phyloP scores from a whole-genome alignment of 1,140 invertebrate genomes.

The Dryas iulia region DNA sequence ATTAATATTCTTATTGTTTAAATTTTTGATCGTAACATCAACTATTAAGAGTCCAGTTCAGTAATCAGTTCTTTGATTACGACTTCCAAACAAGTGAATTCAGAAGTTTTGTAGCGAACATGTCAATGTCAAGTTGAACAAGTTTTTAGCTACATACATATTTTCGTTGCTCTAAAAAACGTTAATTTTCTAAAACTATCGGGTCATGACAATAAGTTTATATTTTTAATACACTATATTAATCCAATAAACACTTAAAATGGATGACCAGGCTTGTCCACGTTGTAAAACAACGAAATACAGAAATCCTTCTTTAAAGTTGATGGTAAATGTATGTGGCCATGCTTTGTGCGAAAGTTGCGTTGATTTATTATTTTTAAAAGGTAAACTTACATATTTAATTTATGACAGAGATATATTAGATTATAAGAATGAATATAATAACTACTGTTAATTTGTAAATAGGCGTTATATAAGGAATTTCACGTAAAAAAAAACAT shows the following conservation, averaged over 20 bases:
- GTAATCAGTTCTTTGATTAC: too few species aligned
- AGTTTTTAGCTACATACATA: not conserved
- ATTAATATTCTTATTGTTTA: too few species aligned
- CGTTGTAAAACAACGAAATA: conserved; percentile 99
- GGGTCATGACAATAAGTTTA: conserved; percentile 3
- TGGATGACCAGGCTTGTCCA: conserved; percentile 95
- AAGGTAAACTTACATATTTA: conserved; percentile 83
- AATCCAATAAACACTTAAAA: not conserved
- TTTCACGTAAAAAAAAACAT: conserved; percentile 3
- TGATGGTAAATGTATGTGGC: conserved; percentile 99
- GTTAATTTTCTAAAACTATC: conserved; percentile 6
- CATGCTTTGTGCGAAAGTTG: conserved; percentile 98
- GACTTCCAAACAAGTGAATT: too few species aligned
- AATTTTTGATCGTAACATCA: too few species aligned
- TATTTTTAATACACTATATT: not conserved
- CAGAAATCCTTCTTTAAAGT: conserved; percentile 96
- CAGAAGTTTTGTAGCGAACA: too few species aligned
- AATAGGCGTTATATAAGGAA: too few species aligned
- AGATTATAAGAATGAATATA: not conserved
- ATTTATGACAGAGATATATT: not conserved
- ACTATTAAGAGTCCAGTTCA: too few species aligned
- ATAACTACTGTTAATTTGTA: too few species aligned
- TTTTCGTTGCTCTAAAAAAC: not conserved
- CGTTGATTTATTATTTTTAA: conserved; percentile 96
- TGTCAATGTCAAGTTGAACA: conserved; percentile 3